phyloP scores from a whole-genome alignment of 2,888 invertebrate genomes.

The Ectemnius lituratus region DNA sequence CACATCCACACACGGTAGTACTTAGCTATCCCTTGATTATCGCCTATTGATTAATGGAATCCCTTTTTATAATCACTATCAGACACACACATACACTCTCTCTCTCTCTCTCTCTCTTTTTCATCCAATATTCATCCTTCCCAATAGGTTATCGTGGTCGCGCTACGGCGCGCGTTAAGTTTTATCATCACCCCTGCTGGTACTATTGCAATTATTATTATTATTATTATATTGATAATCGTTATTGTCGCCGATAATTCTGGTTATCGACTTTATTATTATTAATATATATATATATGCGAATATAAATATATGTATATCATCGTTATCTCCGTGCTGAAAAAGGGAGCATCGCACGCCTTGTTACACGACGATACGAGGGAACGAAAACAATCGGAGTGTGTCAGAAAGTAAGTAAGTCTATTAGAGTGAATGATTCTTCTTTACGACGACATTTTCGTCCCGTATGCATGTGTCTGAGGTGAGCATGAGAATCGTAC shows the following conservation, averaged over 20 bases:
- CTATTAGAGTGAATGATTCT: conserved; percentile 25
- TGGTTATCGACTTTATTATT: conserved; percentile 57
- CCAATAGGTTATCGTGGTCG: conserved; percentile 29
- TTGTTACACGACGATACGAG: no score
- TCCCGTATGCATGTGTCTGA: conserved; percentile 7
- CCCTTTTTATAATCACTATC: conserved; percentile 32
- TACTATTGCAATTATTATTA: conserved; percentile 52
- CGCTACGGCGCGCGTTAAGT: conserved; percentile 6
- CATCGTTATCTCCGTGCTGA: conserved; percentile 54
- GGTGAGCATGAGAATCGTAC: conserved; percentile 5
- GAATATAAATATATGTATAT: conserved; percentile 60
- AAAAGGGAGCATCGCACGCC: no score
- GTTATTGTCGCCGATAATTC: conserved; percentile 51
- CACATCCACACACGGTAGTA: conserved; percentile 28
- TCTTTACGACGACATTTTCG: conserved; percentile 2
- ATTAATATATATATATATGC: conserved; percentile 47
- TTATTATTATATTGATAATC: conserved; percentile 50
- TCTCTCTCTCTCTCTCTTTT: conserved; percentile 2
- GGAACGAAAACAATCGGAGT: no score
- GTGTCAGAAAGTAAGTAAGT: background rate
- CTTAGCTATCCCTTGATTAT: conserved; percentile 45
- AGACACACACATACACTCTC: no score
- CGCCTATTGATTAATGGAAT: conserved; percentile 32
- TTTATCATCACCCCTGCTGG: conserved; percentile 40
- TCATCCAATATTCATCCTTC: conserved; percentile 33